Evolutionary conservation across 2,113 vertebrate species (phyloP), one percentile per base, ranked within the genome.

Genomic region (Paedocypris sp.): DNA sequence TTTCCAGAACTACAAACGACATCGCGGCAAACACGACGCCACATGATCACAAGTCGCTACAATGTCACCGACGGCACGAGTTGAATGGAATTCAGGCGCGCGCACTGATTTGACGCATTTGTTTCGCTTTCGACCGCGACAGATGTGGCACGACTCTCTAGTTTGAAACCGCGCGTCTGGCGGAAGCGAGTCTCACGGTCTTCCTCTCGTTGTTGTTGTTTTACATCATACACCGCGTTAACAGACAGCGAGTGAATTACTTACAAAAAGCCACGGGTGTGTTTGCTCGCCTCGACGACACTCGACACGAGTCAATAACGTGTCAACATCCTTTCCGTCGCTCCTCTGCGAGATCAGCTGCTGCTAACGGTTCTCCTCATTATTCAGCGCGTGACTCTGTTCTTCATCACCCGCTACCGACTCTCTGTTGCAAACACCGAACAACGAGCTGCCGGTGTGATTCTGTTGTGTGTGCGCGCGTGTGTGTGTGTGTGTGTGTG

Each of bases 211-310:
- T 11, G 20, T 3, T 39, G 33, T 6, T 26, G 18, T 53, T 54
- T 35, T 18, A 10, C 9, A 25, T 13, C 32, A 53, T 20, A 53
- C 20, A 13, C 50, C 10, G n/a, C 22, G 39, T 7, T 18, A 10
- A 28, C 15, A 39, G n/a, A 28, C 26, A 20, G 35, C 52, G 36
- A 9, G 35, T 41, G 52, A 15, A 29, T 10, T 66, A 67, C 64
- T 61, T 61, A 67, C 64, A 54, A 61, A 67, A 61, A n/a, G 25
- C 18, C 58, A 51, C 19, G 42, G 64, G 16, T 19, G 20, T 11
- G 51, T 19, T 60, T 33, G 15, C 32, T 43, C 36, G 38, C n/a
- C 47, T 67, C 64, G 57, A 60, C 38, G 57, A 46, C 64, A 53
- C 38, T 26, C n/a, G 6, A 38, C 36, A 38, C 47, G 18, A 53